Percentiles rank a stretch among this genome's conserved stretches.
Evolutionary conservation across 1,140 invertebrate species (phyloP).

Genomic region (Drosophila nannoptera): DNA sequence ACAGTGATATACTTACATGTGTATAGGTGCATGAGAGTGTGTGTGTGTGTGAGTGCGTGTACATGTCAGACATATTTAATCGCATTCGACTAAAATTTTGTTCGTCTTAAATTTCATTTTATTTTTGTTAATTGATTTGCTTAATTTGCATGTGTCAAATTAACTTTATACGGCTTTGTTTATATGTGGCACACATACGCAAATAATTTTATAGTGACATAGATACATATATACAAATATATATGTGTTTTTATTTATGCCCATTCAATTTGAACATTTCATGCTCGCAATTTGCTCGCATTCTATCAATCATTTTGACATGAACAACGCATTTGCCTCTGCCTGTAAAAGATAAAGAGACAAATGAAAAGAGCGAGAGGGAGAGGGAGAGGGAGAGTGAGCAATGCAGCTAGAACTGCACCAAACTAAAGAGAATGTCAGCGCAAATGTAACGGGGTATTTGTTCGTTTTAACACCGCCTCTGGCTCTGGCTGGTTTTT

Average conservation of each 20-base stretch:
- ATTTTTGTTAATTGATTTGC: constrained; percentile 10
- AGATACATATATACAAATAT: neutral
- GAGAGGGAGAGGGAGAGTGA: neutral
- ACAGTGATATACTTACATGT: neutral
- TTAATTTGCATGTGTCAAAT: neutral
- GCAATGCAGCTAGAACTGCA: neutral
- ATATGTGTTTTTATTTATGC: neutral
- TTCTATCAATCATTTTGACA: constrained; percentile 5
- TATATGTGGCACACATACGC: neutral
- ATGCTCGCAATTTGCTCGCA: neutral
- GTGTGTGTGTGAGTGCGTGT: too few relatives aligned
- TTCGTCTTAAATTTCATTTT: constrained; percentile 10
- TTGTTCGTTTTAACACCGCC: neutral
- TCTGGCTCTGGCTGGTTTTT: neutral
- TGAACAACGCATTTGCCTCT: neutral
- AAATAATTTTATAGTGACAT: too few relatives aligned
- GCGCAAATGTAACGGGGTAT: constrained; percentile 7
- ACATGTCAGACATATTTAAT: neutral
- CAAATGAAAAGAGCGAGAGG: neutral
- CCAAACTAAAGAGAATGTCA: constrained; percentile 6
- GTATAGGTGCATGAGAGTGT: too few relatives aligned
- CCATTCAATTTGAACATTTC: neutral
- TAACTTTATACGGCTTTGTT: neutral
- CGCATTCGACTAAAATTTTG: neutral
- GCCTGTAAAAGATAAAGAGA: constrained; percentile 6